A percentile compares a stretch with the other conserved stretches of the same genome.
These are phyloP conservation scores for Trigoniulus corallinus DNA, from an alignment of 1,140 invertebrate genomes.

Conservation along the genomic window DNA sequence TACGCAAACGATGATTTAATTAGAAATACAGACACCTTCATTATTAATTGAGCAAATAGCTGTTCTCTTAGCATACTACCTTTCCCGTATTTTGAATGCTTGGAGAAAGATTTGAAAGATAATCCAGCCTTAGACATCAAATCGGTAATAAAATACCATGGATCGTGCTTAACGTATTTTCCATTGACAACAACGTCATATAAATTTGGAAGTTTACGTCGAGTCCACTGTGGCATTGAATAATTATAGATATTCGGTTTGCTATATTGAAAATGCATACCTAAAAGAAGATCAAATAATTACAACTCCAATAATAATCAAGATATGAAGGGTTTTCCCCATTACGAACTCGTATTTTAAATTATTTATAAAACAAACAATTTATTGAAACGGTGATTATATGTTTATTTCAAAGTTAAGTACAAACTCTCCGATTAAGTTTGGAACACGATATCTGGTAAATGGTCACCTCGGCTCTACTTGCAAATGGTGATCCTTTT, in stretches of 20 bases:
- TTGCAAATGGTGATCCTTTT: too few species aligned
- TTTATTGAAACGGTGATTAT: too few species aligned
- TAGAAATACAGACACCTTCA: neutral
- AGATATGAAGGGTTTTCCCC: too few species aligned
- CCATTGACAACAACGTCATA: constrained; percentile 11
- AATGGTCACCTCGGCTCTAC: too few species aligned
- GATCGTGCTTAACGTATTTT: constrained; percentile 28
- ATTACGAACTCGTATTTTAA: too few species aligned
- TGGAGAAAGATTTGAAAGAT: constrained; percentile 59
- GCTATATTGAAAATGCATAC: constrained; percentile 51
- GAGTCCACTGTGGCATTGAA: constrained; percentile 35
- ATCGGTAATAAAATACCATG: constrained; percentile 22
- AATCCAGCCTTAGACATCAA: constrained; percentile 31
- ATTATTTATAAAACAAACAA: too few species aligned
- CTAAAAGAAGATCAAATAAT: constrained; percentile 9
- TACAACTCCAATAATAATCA: too few species aligned
- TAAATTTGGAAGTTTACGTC: constrained; percentile 36
- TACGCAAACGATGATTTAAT: constrained; percentile 17
- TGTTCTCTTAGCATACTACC: constrained; percentile 11
- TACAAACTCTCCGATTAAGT: too few species aligned
- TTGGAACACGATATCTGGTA: too few species aligned
- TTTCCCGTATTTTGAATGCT: constrained; percentile 48
- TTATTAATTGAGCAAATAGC: neutral
- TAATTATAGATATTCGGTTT: constrained; percentile 46
- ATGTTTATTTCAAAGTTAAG: too few species aligned